Base-by-base conservation (phyloP, 2,888 invertebrate species). In the Cremastinae sp. region DNA sequence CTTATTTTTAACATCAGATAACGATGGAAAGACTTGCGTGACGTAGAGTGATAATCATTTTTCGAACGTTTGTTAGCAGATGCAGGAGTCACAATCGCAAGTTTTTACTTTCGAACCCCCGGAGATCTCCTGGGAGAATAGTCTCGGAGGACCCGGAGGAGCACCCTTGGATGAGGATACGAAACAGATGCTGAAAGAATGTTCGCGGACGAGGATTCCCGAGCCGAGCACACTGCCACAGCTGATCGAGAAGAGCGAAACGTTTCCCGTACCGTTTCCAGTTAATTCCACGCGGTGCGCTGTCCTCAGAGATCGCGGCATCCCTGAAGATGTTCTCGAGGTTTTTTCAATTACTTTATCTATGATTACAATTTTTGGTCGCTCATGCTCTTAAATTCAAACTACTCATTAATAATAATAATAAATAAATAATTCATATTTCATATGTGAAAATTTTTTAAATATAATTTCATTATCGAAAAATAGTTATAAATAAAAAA, bases 191-290 rank as follows among this genome's bases (percentile, higher is more conserved):
- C 78, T 88, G 2, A 85, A 79, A 28, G 82, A 79, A 8, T 88
- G 88, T 45, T 74, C 87, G 43, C 81, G 86, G 12, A 78, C 82
- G n/a, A 80, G 82, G 7, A 70, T 83, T 35, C 85, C 88, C 1
- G 65, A 82, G 0, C 86, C 85, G 4, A 81, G 82, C 9, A 85
- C 83, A 55, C 69, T 88, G 28, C 65, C 85, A 7, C 84, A 87
- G 22, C 65, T 91, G 62, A 83, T 90, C 14, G 82, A 86, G 37
- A 86, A 87, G 18, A 90, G 90, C 82, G 87, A 88, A 18, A 74
- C 81, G 22, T 90, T 90, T 74, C 90, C 90, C 4, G 81, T 89
- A 12, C 78, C 86, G 12, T 90, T 91, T 79, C 90, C 91, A 12
- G 84, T 90, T 16, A 86, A 87, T 56, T 85, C 88, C 1, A 83